Evolutionary conservation across 1,140 invertebrate species (phyloP).

Genomic region (Drosophila jambulina): DNA sequence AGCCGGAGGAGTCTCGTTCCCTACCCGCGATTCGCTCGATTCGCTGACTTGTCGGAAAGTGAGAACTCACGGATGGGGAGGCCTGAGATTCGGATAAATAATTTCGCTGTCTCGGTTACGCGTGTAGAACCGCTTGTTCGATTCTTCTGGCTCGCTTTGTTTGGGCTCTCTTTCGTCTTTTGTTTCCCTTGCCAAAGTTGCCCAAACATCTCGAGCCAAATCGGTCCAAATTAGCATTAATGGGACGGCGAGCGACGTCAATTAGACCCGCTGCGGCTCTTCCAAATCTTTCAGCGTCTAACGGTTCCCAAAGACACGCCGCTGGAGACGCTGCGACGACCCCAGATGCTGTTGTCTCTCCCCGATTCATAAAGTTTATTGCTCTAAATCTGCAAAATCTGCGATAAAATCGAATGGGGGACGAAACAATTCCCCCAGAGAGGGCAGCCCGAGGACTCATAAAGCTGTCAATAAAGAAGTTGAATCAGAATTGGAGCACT

Average conservation of each 20-base stretch:
- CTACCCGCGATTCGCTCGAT: not conserved
- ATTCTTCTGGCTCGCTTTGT: conserved; percentile 9
- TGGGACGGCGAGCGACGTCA: conserved; percentile 36
- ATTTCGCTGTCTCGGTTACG: not conserved
- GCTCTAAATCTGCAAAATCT: conserved; percentile 58
- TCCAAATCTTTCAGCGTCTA: conserved; percentile 7
- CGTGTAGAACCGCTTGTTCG: conserved; percentile 6
- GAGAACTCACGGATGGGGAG: not conserved
- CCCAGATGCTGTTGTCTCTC: not conserved
- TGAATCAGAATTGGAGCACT: conserved; percentile 18
- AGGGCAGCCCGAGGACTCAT: conserved; percentile 6
- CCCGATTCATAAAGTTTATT: conserved; percentile 74
- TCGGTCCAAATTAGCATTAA: conserved; percentile 68
- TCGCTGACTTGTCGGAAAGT: conserved; percentile 5
- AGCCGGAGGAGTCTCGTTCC: conserved; percentile 4
- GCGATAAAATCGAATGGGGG: conserved; percentile 46
- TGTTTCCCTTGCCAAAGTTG: not conserved
- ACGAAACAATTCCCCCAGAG: conserved; percentile 16
- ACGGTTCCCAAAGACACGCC: conserved; percentile 26
- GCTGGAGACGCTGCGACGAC: not conserved
- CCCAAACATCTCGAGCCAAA: conserved; percentile 28
- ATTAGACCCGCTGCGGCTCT: conserved; percentile 31
- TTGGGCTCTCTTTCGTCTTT: conserved; percentile 13
- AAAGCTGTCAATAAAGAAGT: conserved; percentile 29
- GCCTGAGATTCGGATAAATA: conserved; percentile 6